Percentiles rank a stretch among this genome's conserved stretches.
These are phyloP conservation scores for Plutella xylostella DNA, from an alignment of 2,888 invertebrate species.

Conservation along the genomic window DNA sequence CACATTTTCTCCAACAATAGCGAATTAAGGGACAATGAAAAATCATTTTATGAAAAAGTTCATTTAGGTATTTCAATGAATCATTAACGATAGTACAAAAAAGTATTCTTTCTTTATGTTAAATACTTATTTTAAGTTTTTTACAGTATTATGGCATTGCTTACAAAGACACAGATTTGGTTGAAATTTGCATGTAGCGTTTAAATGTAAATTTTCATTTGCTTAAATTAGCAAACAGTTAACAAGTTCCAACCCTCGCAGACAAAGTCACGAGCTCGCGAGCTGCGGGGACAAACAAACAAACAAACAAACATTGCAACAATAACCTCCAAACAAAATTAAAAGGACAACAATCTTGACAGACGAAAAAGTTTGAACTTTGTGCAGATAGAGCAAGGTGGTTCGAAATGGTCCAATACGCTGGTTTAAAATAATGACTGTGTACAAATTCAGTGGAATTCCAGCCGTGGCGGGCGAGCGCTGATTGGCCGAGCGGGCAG, in stretches of 20 bases:
- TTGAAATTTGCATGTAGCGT: too few species aligned
- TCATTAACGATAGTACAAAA: too few species aligned
- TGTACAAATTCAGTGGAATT: conserved; percentile 50
- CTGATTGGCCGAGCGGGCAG: conserved; percentile 62
- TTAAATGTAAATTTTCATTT: conserved; percentile 7
- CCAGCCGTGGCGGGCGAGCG: conserved; percentile 31
- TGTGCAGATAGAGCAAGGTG: not conserved
- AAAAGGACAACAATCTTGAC: not conserved
- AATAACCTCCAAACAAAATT: not conserved
- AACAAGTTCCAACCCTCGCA: not conserved
- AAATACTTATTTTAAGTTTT: too few species aligned
- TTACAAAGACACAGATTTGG: too few species aligned
- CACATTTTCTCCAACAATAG: too few species aligned
- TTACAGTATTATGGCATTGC: too few species aligned
- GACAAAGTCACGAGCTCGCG: not conserved
- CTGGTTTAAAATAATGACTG: conserved; percentile 23
- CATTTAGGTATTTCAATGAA: too few species aligned
- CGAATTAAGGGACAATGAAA: too few species aligned
- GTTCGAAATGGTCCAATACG: conserved; percentile 1
- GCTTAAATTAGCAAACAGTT: conserved; percentile 9
- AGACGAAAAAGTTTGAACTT: not conserved
- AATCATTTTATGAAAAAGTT: too few species aligned
- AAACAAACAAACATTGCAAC: too few species aligned
- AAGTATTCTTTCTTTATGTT: too few species aligned
- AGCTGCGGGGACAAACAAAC: too few species aligned